Percentiles rank a stretch among this genome's conserved stretches.
These are phyloP conservation scores for Neomonachus schauinslandi DNA, from an alignment of 2,113 vertebrate genomes.

Conservation along the genomic window DNA sequence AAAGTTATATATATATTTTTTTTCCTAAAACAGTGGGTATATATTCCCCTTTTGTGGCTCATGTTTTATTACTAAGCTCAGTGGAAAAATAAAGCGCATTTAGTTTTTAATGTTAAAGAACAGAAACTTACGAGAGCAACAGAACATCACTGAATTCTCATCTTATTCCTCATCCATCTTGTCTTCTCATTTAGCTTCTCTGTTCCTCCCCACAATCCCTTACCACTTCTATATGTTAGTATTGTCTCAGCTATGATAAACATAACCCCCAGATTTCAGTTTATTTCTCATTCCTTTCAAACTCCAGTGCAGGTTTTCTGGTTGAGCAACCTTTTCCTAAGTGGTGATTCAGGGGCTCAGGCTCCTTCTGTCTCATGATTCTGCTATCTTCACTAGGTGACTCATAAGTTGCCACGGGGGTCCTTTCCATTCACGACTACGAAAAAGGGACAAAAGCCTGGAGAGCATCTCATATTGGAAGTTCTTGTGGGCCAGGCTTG, in stretches of 20 bases:
- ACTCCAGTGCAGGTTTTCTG: background rate
- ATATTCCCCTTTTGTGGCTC: constrained; percentile 11
- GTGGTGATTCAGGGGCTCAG: background rate
- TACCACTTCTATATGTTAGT: background rate
- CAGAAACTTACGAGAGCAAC: background rate
- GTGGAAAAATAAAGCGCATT: constrained; percentile 32
- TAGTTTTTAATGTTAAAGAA: constrained; percentile 55
- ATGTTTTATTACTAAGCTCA: constrained; percentile 56
- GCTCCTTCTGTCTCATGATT: background rate
- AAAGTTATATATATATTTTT: constrained; percentile 17
- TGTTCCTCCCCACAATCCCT: background rate
- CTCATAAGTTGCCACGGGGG: background rate
- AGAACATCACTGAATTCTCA: background rate
- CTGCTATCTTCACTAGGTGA: background rate
- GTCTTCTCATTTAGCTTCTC: constrained; percentile 5
- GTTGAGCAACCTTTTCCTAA: background rate
- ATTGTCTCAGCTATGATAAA: background rate
- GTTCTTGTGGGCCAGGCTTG: no score
- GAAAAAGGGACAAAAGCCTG: background rate
- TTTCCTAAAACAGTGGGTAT: constrained; percentile 42
- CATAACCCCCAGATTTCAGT: background rate
- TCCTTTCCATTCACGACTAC: background rate
- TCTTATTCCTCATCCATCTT: background rate
- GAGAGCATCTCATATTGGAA: background rate
- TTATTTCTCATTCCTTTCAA: background rate